Evolutionary conservation across 2,797 vertebrate genomes (phyloP), one percentile per base, ranked within the genome.

Genomic region (Gouania willdenowi): DNA sequence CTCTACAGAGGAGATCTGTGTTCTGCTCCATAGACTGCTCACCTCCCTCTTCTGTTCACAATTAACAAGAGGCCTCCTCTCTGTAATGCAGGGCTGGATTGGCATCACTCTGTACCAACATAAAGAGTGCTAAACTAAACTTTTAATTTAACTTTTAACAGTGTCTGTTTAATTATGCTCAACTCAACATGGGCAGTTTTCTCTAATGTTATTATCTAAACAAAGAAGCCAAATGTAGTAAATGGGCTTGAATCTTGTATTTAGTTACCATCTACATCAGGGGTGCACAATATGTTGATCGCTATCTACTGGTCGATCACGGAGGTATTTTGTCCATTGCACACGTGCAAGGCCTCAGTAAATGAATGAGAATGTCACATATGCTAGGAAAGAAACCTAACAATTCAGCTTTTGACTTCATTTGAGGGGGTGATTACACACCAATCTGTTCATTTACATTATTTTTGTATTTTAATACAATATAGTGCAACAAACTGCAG

Each of bases 21-120:
- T 74, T 79, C 62, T 70, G 66, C 75, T 72, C 56, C 40, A 62
- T 50, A 56, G 75, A 68, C 35, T 58, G 58, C 58, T 73, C 71
- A 73, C 75, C 72, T 76, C 55, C 51, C 51, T 68, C 66, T 53
- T 35, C 56, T 71, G 56, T 77, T 83, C 74, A 76, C 71, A 83
- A 82, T 80, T 81, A 77, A 61, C 55, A 66, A 44, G 58, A 79
- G 61, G 50, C 26, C 71, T 67, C 41, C 62, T 55, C 40, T 28
- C 34, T 53, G 45, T 33, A 49, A 70, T 64, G 63, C 42, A 33
- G 34, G 37, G 52, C 59, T 48, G 59, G 64, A 63, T 50, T 43
- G 62, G 26, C 60, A 61, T 75, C 57, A 41, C 12, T 60, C 37
- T 66, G 41, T 54, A 41, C 26, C 26, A 47, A 66, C 42, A 57